Evolutionary conservation across 1,140 invertebrate species (phyloP).

Genomic region (Schlechtendalia chinensis): DNA sequence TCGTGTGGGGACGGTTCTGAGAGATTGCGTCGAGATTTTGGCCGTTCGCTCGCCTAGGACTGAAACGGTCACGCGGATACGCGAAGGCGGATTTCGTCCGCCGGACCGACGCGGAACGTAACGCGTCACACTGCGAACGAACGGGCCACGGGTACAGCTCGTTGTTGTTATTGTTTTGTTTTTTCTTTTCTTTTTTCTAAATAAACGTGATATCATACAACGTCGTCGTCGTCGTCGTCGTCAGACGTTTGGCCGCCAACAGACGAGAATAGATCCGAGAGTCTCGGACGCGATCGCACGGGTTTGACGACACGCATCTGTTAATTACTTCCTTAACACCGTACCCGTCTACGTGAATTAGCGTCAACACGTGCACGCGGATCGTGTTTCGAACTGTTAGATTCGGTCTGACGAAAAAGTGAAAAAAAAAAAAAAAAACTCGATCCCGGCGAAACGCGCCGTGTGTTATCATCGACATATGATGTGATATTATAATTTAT

Average conservation of each 20-base stretch:
- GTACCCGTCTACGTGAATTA: no score
- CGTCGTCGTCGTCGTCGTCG: background rate
- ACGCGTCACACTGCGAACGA: background rate
- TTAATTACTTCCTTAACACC: background rate
- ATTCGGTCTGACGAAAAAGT: no score
- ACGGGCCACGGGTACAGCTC: no score
- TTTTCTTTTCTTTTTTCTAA: background rate
- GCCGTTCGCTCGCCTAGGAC: background rate
- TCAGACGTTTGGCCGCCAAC: conserved; percentile 3
- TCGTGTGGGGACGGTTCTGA: no score
- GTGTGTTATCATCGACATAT: no score
- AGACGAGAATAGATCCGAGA: conserved; percentile 3
- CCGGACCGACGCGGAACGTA: background rate
- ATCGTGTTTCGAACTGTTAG: no score
- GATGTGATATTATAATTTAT: no score
- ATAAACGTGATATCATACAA: conserved; percentile 1
- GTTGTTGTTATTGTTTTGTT: no score
- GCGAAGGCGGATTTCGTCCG: background rate
- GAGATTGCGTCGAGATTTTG: background rate
- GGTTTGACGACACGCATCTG: background rate
- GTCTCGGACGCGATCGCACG: background rate
- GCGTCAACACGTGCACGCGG: no score
- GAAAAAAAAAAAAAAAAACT: no score
- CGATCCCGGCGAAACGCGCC: no score
- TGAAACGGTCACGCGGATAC: background rate